Evolutionary conservation across 2,797 vertebrate genomes (phyloP), one percentile per base, ranked within the genome.

Genomic region (Falco novaeseelandiae): DNA sequence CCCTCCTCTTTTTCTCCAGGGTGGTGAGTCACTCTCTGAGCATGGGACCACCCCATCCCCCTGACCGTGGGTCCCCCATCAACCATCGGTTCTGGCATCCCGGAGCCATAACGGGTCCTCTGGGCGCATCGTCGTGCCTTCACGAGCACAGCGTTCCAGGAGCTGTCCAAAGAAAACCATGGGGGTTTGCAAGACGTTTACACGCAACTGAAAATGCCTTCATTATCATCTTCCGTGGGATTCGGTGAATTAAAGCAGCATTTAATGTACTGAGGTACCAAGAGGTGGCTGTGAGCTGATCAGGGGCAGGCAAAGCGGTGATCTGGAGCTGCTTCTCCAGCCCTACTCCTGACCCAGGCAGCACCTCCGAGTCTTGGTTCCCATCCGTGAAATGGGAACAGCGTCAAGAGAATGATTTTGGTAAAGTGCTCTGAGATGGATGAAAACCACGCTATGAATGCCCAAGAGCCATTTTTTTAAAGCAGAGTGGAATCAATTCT

Each of bases 401-500:
- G 42, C 0, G 0, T 14, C 79, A 67, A 67, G 11, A 29, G 57
- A 88, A 55, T 4, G 44, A 25, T 78, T 55, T 42, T 9, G 54
- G 22, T 19, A 4, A 66, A 90, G 10, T 10, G 11, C 84, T 71
- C 32, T 0, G 5, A 94, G 89, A 46, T 11, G 49, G 82, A 67
- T 52, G 69, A 61, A 83, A 97, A 27, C 20, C 86, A 62, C 1
- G 1, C 9, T 14, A 10, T 3, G 7, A 69, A 74, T 9, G 20
- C 62, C 87, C 69, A 13, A 73, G 79, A 90, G 62, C 61, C 51
- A 30, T 42, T 90, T 67, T 1, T 84, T 32, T 59, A 44, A 49
- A 92, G 66, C 81, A 87, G 86, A 93, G 54, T 1, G 36, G 67
- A 86, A 78, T 42, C 73, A 69, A 57, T 71, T 63, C 93, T 73